Evolutionary conservation across 2,888 invertebrate species (phyloP).

Genomic region (Metalampra italica): DNA sequence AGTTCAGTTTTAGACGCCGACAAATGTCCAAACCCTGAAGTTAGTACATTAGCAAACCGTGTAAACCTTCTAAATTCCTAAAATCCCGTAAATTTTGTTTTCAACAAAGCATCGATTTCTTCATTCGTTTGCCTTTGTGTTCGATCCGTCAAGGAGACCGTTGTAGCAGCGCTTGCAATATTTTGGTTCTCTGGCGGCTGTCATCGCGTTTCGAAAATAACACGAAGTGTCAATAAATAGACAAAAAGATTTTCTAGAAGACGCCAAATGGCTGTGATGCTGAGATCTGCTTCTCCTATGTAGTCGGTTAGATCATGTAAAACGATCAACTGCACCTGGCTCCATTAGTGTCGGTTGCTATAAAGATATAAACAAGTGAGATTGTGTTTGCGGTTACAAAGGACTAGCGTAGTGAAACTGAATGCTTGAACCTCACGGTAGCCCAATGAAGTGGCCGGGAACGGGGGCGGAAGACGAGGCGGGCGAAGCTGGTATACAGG

Average conservation of each 20-base stretch:
- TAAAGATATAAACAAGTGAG: conserved; percentile 37
- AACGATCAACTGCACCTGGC: conserved; percentile 37
- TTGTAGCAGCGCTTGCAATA: conserved; percentile 69
- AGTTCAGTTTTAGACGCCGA: conserved; percentile 81
- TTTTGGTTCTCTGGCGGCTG: conserved; percentile 75
- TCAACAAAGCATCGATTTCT: conserved; percentile 41
- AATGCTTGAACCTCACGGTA: conserved; percentile 78
- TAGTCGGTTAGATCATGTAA: conserved; percentile 55
- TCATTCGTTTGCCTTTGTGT: conserved; percentile 71
- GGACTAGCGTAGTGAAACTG: conserved; percentile 65
- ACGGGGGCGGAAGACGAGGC: conserved; percentile 82
- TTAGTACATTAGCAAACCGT: conserved; percentile 66
- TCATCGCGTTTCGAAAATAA: conserved; percentile 65
- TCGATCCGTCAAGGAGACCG: conserved; percentile 75
- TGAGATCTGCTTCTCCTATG: conserved; percentile 31
- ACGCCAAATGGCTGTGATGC: conserved; percentile 47
- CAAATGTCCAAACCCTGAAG: conserved; percentile 59
- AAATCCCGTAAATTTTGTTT: conserved; percentile 30
- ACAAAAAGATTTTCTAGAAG: conserved; percentile 53
- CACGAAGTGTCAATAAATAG: conserved; percentile 63
- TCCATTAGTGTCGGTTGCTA: conserved; percentile 37
- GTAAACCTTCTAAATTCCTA: conserved; percentile 39
- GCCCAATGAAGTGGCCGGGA: conserved; percentile 89
- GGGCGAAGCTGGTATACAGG: conserved; percentile 73
- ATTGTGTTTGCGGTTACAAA: conserved; percentile 56